Evolutionary conservation across 2,797 vertebrate genomes (phyloP).

Genomic region (Eospalax fontanierii): DNA sequence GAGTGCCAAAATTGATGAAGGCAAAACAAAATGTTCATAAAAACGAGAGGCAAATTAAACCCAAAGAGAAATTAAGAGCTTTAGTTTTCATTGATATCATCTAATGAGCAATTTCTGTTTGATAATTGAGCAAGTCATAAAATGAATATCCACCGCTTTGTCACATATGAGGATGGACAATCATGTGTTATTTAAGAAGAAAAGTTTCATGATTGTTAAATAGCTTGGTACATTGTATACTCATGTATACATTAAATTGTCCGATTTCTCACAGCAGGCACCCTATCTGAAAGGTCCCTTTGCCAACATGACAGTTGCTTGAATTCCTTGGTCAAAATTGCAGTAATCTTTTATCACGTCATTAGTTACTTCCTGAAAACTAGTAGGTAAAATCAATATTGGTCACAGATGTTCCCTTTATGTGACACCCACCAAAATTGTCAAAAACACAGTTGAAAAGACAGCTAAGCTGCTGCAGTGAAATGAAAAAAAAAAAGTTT

Average conservation of each 20-base stretch:
- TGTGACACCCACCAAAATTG: background rate
- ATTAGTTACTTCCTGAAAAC: background rate
- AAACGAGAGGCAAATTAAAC: slow-evolving; percentile 11
- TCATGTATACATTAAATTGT: background rate
- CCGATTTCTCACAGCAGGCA: background rate
- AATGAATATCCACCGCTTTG: slow-evolving; percentile 55
- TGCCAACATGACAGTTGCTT: slow-evolving; percentile 29
- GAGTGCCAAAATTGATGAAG: background rate
- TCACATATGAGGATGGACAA: slow-evolving; percentile 55
- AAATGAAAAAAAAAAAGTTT: background rate
- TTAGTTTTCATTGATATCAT: slow-evolving; percentile 47
- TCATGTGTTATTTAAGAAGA: slow-evolving; percentile 11
- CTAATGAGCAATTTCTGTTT: slow-evolving; percentile 62
- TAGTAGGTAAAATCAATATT: background rate
- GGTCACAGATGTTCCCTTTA: background rate
- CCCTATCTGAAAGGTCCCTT: background rate
- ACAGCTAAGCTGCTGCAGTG: background rate
- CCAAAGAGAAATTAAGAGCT: slow-evolving; percentile 42
- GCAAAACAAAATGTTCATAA: slow-evolving; percentile 37
- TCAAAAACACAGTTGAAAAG: background rate
- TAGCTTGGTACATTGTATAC: background rate
- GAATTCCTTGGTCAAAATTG: background rate
- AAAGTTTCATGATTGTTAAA: slow-evolving; percentile 64
- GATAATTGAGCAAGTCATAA: slow-evolving; percentile 52
- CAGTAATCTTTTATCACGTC: slow-evolving; percentile 5